phyloP scores from a whole-genome alignment of 2,888 invertebrate species.

The Meta bourneti region DNA sequence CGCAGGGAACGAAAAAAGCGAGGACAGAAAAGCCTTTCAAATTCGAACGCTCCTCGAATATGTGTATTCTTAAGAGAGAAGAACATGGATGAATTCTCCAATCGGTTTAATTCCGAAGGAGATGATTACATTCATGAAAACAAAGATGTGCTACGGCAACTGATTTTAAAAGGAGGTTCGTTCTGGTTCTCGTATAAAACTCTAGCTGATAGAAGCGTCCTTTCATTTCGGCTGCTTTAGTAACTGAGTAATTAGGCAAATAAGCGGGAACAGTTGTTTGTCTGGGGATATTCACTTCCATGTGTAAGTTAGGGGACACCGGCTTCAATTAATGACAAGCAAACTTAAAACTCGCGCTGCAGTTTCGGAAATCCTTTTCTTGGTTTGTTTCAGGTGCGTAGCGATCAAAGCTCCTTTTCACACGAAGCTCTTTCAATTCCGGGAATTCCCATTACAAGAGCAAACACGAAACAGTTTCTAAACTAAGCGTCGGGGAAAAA shows the following conservation, averaged over 20 bases:
- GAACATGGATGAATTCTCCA: background rate
- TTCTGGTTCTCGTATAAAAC: background rate
- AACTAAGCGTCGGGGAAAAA: constrained; percentile 47
- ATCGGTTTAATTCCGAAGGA: constrained; percentile 67
- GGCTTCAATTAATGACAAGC: constrained; percentile 70
- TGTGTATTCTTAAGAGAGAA: constrained; percentile 10
- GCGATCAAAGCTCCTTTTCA: constrained; percentile 29
- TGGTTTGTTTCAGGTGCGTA: constrained; percentile 32
- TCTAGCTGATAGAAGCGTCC: constrained; percentile 14
- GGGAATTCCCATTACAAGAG: constrained; percentile 67
- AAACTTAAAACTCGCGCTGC: constrained; percentile 66
- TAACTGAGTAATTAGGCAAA: constrained; percentile 74
- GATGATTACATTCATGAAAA: constrained; percentile 66
- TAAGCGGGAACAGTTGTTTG: constrained; percentile 50
- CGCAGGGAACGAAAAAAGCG: constrained; percentile 11
- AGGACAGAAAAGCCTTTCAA: constrained; percentile 37
- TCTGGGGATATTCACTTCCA: constrained; percentile 9
- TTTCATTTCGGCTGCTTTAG: constrained; percentile 67
- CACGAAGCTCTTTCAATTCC: constrained; percentile 25
- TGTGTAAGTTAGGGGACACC: constrained; percentile 32
- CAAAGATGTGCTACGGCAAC: constrained; percentile 64
- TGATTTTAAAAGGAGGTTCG: constrained; percentile 61
- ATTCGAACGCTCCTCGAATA: constrained; percentile 22
- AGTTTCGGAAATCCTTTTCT: constrained; percentile 61
- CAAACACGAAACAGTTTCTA: constrained; percentile 49